Base-by-base conservation (phyloP, 2,113 vertebrate species). In the Thalassarche chlororhynchos region DNA sequence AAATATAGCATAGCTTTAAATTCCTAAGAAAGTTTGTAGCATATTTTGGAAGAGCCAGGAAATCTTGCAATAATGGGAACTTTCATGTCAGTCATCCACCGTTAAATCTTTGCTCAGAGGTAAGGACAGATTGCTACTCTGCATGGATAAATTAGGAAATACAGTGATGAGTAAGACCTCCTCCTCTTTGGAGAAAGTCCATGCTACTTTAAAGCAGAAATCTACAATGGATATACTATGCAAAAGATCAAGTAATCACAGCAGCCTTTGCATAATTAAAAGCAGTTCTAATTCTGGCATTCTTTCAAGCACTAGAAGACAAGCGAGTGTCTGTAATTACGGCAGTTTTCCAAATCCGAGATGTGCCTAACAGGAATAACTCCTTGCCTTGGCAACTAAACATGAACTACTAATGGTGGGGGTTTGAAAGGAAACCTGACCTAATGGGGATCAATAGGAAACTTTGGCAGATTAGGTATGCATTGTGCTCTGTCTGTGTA, bases 301-400 rank as follows among this genome's bases (percentile, higher is more conserved):
- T 90, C 64, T 87, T 95, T 98, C 97, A 98, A 95, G 91, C 61
- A 77, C 34, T 66, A 13, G 40, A 87, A 98, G 74, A 97, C 76
- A 96, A 90, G 94, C n/a, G 28, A 96, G 68, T 91, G 49, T 84
- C 78, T 95, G 83, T 55, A 93, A 96, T 61, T 62, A 70, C 68
- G 95, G 97, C 84, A 84, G 21, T 74, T 78, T 93, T 97, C 93
- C 97, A 97, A 93, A 96, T 71, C n/a, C 4, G 9, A 95, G 76
- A 77, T 58, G 36, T 79, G 83, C 85, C 54, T 93, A 90, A 91
- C 57, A 90, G 49, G 40, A 96, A 92, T 86, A 90, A 92, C 86
- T 70, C 77, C 54, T 82, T 95, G 62, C 55, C 44, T 93, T 84
- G 72, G 70, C 83, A 90, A 76, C 78, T 83, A 79, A 97, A 96